Percentiles rank a stretch among this genome's conserved stretches.
Evolutionary conservation across 2,888 invertebrate species (phyloP).

Genomic region (Chrysolina americana): DNA sequence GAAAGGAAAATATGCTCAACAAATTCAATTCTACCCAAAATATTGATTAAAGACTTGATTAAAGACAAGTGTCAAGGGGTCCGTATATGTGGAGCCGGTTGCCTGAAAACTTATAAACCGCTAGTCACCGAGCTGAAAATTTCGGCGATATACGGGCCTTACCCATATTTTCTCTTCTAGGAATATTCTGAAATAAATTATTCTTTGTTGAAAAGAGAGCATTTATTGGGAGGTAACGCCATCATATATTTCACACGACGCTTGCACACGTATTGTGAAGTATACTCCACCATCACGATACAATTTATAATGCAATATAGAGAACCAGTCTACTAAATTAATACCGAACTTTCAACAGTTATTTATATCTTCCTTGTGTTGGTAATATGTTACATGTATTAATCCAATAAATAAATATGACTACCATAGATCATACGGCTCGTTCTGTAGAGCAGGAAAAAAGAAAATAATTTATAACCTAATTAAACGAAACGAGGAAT

Average conservation of each 20-base stretch:
- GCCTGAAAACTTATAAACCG: too few species aligned
- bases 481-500: conserved; percentile 66
- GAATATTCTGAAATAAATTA: neutral
- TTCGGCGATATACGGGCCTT: too few species aligned
- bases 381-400: conserved; percentile 71
- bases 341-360: conserved; percentile 69
- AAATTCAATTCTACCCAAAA: too few species aligned
- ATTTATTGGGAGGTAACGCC: neutral
- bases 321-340: conserved; percentile 69
- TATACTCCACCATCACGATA: conserved; percentile 63
- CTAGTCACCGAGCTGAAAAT: too few species aligned
- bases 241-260: conserved; percentile 4
- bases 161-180: neutral
- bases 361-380: conserved; percentile 70
- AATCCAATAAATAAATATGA: conserved; percentile 72
- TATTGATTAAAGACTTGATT: too few species aligned
- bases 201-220: neutral
- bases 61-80: too few species aligned
- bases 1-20: too few species aligned
- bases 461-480: conserved; percentile 69
- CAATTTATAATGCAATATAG: conserved; percentile 67
- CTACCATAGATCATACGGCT: conserved; percentile 68
- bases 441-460: conserved; percentile 63
- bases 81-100: too few species aligned
- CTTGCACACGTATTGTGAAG: conserved; percentile 61